These are phyloP conservation scores for Thamnophis sirtalis DNA, from an alignment of 2,113 vertebrate species.

Conservation along the genomic window DNA sequence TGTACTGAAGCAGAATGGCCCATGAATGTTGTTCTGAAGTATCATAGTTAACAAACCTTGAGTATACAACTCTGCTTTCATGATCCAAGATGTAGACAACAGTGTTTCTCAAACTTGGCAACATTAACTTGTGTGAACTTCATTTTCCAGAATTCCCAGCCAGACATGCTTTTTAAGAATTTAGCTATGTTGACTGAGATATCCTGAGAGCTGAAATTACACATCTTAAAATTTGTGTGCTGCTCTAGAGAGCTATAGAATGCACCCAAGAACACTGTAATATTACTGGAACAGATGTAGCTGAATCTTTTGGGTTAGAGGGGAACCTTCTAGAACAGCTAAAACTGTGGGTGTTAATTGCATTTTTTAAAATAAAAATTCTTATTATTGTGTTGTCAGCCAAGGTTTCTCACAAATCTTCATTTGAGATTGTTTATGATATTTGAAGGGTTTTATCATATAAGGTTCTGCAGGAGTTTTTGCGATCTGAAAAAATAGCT, in stretches of 20 bases:
- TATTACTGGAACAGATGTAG: neutral
- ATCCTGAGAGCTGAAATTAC: neutral
- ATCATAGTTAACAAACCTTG: neutral
- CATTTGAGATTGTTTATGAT: neutral
- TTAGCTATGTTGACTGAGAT: neutral
- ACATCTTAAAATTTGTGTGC: neutral
- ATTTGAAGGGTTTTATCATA: neutral
- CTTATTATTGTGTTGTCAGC: neutral
- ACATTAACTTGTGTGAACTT: neutral
- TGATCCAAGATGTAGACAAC: neutral
- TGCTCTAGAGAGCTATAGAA: neutral
- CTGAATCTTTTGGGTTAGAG: neutral
- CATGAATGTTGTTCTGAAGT: neutral
- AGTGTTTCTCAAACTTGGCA: neutral
- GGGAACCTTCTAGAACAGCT: neutral
- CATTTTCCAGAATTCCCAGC: neutral
- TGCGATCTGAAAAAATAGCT: neutral
- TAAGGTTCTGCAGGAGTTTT: neutral
- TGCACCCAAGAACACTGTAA: neutral
- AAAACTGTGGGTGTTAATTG: neutral
- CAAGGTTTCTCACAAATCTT: neutral
- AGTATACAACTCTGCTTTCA: neutral
- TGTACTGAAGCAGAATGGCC: neutral
- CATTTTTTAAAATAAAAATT: neutral
- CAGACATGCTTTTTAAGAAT: neutral